Evolutionary conservation across 2,888 invertebrate genomes (phyloP), one percentile per base, ranked within the genome.

Genomic region (Pogonocherus hispidulus): DNA sequence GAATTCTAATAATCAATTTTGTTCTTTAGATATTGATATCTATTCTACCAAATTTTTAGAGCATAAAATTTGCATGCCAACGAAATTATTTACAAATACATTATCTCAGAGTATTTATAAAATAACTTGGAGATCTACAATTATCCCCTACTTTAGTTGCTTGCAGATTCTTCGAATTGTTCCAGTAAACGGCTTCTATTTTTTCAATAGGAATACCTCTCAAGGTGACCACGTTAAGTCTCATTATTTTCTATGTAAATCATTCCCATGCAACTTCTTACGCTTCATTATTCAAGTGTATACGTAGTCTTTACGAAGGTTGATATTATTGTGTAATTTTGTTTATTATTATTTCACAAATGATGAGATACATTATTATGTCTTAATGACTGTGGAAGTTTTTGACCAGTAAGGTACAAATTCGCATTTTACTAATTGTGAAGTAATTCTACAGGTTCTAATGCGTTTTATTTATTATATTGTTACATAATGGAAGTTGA

Each of bases 311-410:
- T 32, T 11, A 8, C 19, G 52, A 52, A 52, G 52, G 52, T 52
- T 52, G 52, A 32, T 32, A 16, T 37, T 52, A 52, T 52, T 52
- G 52, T 52, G 52, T 52, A 32, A 52, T 52, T 32, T 27, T 18
- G 20, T 32, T 52, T 52, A 52, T 52, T 52, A 18, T 52, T 52
- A 27, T 49, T 51, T 51, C 23, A 14, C 23, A 23, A 23, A 51
- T 23, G 16, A 23, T n/a, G 14, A 51, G 22, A 14, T 20, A 11
- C 47, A 51, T 51, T 51, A 14, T 51, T 51, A 6, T n/a, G n/a
- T 19, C 19, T 47, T 49, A 49, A 49, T 49, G n/a, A n/a, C n/a
- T 52, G 51, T 20, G 51, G 51, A 52, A 52, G 32, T 52, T 52
- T 52, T 32, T 27, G 6, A 20, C 23, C n/a, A 14, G 23, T 16